Conservation (phyloP, 2,888 invertebrate species). For the Bembecia ichneumoniformis region DNA sequence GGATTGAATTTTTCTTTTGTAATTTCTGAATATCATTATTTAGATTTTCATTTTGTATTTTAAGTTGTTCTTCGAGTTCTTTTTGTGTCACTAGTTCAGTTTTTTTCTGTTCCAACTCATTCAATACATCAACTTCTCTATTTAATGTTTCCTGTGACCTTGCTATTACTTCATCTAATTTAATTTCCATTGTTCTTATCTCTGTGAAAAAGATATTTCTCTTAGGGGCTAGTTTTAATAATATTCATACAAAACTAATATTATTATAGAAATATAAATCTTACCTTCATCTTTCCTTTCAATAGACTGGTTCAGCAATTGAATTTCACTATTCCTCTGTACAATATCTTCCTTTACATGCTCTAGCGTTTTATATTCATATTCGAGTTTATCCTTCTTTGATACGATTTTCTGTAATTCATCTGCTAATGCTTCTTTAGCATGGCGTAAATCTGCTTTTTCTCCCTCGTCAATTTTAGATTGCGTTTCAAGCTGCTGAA, state of each 20-base stretch:
- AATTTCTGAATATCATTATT: constrained; percentile 19
- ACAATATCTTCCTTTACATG: constrained; percentile 22
- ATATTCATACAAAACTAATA: too few relatives aligned
- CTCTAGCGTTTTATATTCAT: constrained; percentile 23
- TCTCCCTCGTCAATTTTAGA: constrained; percentile 10
- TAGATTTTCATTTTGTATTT: constrained; percentile 13
- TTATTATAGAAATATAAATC: constrained; percentile 2
- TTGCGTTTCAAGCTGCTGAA: constrained; percentile 21
- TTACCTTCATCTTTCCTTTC: constrained; percentile 27
- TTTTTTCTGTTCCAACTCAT: neutral
- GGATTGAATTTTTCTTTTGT: constrained; percentile 7
- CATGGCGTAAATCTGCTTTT: constrained; percentile 6
- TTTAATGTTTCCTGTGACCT: constrained; percentile 9
- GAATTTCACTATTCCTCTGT: constrained; percentile 10
- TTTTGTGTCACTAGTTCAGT: neutral
- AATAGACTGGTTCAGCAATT: constrained; percentile 14
- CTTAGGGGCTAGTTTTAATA: neutral
- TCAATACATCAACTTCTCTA: constrained; percentile 11
- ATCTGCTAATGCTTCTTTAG: constrained; percentile 18
- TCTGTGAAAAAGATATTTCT: constrained; percentile 18
- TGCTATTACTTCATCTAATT: neutral
- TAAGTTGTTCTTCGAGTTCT: neutral
- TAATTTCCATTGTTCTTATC: constrained; percentile 15
- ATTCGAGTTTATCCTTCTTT: constrained; percentile 24
- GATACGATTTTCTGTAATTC: constrained; percentile 21